These are phyloP conservation scores for Bombus pyrosoma DNA, from an alignment of 1,140 invertebrate genomes.

Conservation along the genomic window DNA sequence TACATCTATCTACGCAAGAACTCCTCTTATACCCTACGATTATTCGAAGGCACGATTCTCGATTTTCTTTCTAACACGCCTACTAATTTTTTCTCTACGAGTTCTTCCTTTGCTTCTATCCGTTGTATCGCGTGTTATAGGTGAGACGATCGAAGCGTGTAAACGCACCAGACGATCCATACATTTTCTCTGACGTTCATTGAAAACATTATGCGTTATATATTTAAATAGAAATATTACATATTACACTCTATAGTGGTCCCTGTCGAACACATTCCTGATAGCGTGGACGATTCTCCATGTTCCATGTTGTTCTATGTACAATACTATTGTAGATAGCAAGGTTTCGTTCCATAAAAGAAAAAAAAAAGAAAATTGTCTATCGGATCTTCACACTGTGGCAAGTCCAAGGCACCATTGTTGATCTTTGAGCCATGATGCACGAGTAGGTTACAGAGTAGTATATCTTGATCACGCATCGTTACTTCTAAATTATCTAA, in stretches of 20 bases:
- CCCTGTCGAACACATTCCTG: conserved; percentile 68
- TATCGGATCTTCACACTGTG: conserved; percentile 72
- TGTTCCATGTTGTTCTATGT: conserved; percentile 70
- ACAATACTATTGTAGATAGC: conserved; percentile 77
- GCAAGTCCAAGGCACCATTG: conserved; percentile 81
- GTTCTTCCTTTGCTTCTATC: too few species aligned
- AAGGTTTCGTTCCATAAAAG: conserved; percentile 71
- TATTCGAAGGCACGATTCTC: conserved; percentile 69
- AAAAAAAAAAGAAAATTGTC: conserved; percentile 66
- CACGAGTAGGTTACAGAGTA: conserved; percentile 34
- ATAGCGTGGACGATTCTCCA: conserved; percentile 55
- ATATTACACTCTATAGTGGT: conserved; percentile 68
- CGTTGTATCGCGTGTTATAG: not conserved
- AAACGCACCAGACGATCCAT: not conserved
- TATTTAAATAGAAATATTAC: conserved; percentile 72
- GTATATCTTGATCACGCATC: conserved; percentile 6
- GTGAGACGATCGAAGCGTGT: not conserved
- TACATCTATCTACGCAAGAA: conserved; percentile 55
- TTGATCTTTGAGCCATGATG: conserved; percentile 75
- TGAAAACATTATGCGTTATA: conserved; percentile 22
- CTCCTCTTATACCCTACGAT: conserved; percentile 50
- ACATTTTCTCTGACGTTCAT: not conserved
- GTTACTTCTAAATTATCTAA: conserved; percentile 2
- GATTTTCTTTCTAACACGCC: not conserved
- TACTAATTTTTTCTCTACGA: not conserved